phyloP scores from a whole-genome alignment of 2,888 invertebrate genomes.

The Hypomecis atomaria region DNA sequence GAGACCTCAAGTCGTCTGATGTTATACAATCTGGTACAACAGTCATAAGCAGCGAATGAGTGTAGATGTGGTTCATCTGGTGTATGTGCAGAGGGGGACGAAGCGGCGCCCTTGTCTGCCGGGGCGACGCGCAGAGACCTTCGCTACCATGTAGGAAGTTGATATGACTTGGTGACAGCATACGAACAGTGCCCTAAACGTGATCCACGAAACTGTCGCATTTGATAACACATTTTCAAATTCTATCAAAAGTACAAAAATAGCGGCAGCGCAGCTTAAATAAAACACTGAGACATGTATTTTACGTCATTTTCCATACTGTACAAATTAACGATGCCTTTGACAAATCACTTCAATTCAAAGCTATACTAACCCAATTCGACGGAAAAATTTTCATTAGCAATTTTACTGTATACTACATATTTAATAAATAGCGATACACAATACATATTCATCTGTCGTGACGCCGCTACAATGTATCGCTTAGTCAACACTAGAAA shows the following conservation, averaged over 20 bases:
- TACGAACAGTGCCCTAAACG: constrained; percentile 38
- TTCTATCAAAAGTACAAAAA: too few species aligned
- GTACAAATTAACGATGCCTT: too few species aligned
- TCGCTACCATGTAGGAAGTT: constrained; percentile 42
- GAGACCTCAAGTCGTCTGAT: background rate
- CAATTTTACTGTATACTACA: too few species aligned
- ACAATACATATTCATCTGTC: too few species aligned
- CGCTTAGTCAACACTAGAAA: background rate
- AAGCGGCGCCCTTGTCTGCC: constrained; percentile 41
- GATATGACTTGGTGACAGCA: constrained; percentile 38
- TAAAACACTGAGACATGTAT: too few species aligned
- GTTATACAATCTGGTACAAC: background rate
- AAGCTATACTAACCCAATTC: too few species aligned
- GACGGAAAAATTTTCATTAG: too few species aligned
- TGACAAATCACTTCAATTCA: too few species aligned
- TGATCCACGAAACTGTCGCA: constrained; percentile 34
- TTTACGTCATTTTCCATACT: too few species aligned
- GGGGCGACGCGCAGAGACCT: constrained; percentile 42
- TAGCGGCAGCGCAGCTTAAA: too few species aligned
- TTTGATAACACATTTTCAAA: constrained; percentile 10
- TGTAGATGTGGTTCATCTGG: background rate
- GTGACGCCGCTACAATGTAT: too few species aligned
- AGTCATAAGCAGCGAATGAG: constrained; percentile 27
- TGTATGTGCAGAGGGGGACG: constrained; percentile 35
- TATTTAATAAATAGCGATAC: too few species aligned